phyloP scores from a whole-genome alignment of 2,797 vertebrate genomes.

The Scomberomorus guttatus region DNA sequence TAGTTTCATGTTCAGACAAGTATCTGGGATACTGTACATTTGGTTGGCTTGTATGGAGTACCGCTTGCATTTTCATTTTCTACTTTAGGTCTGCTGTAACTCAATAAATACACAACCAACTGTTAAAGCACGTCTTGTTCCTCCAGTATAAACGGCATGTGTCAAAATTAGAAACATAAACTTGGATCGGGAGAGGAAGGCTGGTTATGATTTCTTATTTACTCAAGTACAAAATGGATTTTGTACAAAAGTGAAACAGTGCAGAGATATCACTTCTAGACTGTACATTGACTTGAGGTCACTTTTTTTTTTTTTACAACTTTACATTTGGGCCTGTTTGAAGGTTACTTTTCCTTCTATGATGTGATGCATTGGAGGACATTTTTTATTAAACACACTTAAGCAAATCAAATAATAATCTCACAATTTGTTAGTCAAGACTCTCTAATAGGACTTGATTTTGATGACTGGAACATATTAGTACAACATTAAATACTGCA shows the following conservation, averaged over 20 bases:
- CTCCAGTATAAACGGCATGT: neutral
- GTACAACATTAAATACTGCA: neutral
- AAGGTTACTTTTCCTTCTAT: too few species aligned
- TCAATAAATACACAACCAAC: slow-evolving; percentile 86
- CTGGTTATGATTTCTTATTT: neutral
- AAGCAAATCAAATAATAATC: neutral
- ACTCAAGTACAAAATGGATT: slow-evolving; percentile 8
- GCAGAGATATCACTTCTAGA: neutral
- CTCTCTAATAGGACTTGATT: neutral
- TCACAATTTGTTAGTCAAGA: neutral
- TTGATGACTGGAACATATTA: neutral
- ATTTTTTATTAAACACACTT: neutral
- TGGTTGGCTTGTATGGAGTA: slow-evolving; percentile 70
- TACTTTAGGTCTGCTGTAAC: slow-evolving; percentile 92
- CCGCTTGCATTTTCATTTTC: slow-evolving; percentile 84
- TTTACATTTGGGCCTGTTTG: neutral
- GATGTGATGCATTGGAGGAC: neutral
- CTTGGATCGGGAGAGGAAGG: neutral
- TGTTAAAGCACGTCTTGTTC: slow-evolving; percentile 25
- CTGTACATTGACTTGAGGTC: neutral
- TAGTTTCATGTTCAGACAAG: slow-evolving; percentile 79
- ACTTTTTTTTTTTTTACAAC: neutral
- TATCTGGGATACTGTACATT: slow-evolving; percentile 82
- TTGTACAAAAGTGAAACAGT: slow-evolving; percentile 16
- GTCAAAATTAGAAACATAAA: neutral